Evolutionary conservation across 2,888 invertebrate genomes (phyloP).

Genomic region (Campoletis raptor): DNA sequence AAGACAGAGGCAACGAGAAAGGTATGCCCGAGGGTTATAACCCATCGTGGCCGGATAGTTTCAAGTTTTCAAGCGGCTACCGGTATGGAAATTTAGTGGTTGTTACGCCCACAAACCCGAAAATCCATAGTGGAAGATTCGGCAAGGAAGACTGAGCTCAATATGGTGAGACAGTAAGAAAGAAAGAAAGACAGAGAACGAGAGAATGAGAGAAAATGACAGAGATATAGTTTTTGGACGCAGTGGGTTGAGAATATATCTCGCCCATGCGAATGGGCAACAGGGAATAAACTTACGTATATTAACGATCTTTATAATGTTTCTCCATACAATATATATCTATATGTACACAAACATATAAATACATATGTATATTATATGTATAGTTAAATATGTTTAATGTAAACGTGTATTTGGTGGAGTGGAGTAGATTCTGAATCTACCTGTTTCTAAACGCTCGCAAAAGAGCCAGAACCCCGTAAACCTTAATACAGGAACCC

Average conservation of each 20-base stretch:
- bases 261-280: conserved; percentile 48
- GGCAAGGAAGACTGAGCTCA: conserved; percentile 48
- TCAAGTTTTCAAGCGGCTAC: conserved; percentile 67
- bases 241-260: conserved; percentile 28
- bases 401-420: conserved; percentile 1
- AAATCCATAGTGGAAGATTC: conserved; percentile 67
- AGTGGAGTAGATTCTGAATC: conserved; percentile 30
- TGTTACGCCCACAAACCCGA: conserved; percentile 67
- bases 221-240: conserved; percentile 9
- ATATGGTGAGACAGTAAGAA: conserved; percentile 4
- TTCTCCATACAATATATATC: conserved; percentile 55
- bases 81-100: conserved; percentile 69
- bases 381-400: conserved; percentile 10
- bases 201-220: neutral
- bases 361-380: no score
- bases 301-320: conserved; percentile 67
- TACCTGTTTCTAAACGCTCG: conserved; percentile 49
- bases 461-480: conserved; percentile 50
- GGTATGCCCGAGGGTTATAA: conserved; percentile 51
- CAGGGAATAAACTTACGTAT: conserved; percentile 66
- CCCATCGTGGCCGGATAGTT: conserved; percentile 53
- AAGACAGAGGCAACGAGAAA: neutral
- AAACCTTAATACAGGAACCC: conserved; percentile 46
- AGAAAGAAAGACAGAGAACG: neutral
- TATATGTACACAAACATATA: conserved; percentile 3